Percentiles rank a stretch among this genome's conserved stretches.
phyloP scores from a whole-genome alignment of 2,113 vertebrate genomes.

The Triplophysa dalaica region DNA sequence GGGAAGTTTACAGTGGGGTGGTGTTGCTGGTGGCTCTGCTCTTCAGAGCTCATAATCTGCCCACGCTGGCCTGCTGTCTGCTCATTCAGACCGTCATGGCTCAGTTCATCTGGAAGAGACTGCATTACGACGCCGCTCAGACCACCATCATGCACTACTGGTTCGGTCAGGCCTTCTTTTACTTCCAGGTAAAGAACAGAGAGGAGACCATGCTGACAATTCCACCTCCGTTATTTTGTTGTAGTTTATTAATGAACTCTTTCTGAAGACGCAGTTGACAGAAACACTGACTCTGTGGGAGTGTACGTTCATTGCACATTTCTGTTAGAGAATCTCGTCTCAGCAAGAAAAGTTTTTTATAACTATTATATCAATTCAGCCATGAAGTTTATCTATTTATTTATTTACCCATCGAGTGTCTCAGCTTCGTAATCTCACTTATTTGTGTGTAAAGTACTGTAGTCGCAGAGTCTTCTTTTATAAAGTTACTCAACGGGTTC shows the following conservation, averaged over 20 bases:
- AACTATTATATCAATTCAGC: neutral
- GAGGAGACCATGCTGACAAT: neutral
- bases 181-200: conserved; percentile 84
- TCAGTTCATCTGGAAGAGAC: conserved; percentile 86
- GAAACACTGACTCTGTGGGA: too few relatives aligned
- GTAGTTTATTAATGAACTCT: too few relatives aligned
- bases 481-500: neutral
- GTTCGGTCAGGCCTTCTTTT: conserved; percentile 98
- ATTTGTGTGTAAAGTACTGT: neutral
- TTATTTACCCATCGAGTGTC: conserved; percentile 10
- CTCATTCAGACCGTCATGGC: conserved; percentile 84
- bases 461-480: neutral
- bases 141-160: conserved; percentile 94
- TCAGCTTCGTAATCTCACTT: neutral
- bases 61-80: conserved; percentile 84
- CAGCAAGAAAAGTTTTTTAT: neutral
- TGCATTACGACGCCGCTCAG: conserved; percentile 83
- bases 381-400: neutral
- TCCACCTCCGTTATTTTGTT: too few relatives aligned
- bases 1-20: conserved; percentile 89
- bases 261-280: too few relatives aligned
- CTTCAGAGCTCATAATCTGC: conserved; percentile 89
- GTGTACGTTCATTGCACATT: conserved; percentile 2
- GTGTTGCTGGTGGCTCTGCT: conserved; percentile 86
- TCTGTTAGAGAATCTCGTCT: neutral